Base-by-base conservation (phyloP, 2,113 vertebrate genomes). In the Oreocharis arfaki region DNA sequence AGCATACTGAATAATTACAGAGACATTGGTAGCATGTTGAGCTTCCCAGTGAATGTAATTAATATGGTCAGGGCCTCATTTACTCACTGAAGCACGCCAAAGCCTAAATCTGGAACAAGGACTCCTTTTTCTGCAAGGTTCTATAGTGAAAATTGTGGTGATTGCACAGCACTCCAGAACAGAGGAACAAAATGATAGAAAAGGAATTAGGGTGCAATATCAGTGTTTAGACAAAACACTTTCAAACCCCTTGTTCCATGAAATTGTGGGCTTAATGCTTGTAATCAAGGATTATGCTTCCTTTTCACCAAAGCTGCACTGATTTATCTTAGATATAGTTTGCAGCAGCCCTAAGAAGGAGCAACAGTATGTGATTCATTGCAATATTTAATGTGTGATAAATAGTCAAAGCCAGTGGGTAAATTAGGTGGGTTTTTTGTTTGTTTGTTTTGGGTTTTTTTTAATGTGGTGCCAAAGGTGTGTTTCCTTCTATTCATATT, bases 1-100 rank as follows among this genome's bases (percentile, higher is more conserved):
- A 91, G 77, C 78, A 95, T 81, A 86, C 90, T 96, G 93, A 84
- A 85, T 96, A 97, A 97, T 97, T 96, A 95, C 85, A 82, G 87
- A 87, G 84, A 84, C 90, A 80, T 61, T 77, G 85, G 81, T 94
- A 95, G 56, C 84, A 94, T 84, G 89, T 95, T 90, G 91, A 92
- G 90, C 74, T 95, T 95, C 81, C 53, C 35, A 78, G 88, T 87
- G 89, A 95, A 92, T 41, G 64, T 92, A 96, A 96, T 95, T 97
- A 95, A 93, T 95, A 76, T 1, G 27, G 90, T 82, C 87, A 94
- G 80, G 55, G 42, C 67, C 85, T 96, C 96, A 92, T 97, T 96
- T 96, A 86, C 83, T 91, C 90, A 84, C 49, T 77, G 93, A 94
- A 94, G 74, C 92, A 87, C 71, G 83, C 39, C 1, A 9, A 87